phyloP scores from a whole-genome alignment of 2,797 vertebrate species.

The Melanotaenia pygmaea region DNA sequence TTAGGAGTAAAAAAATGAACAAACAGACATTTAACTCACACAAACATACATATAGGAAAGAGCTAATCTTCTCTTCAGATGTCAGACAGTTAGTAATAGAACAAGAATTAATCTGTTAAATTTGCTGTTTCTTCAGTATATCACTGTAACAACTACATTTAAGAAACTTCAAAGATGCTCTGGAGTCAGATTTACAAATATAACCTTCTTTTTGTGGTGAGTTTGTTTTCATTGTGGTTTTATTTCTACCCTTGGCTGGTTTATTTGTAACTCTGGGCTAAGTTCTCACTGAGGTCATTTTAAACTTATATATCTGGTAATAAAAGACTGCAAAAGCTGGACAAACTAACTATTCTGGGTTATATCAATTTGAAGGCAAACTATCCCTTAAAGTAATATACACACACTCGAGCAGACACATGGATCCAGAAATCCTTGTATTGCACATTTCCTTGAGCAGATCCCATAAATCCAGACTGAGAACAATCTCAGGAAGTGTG shows the following conservation, averaged over 20 bases:
- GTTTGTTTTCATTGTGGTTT: conserved; percentile 16
- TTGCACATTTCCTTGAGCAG: conserved; percentile 76
- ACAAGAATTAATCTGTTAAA: background rate
- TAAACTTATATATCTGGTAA: conserved; percentile 13
- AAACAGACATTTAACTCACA: background rate
- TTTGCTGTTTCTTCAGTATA: background rate
- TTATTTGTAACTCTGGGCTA: background rate
- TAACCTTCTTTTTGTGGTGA: conserved; percentile 5
- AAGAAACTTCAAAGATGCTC: background rate
- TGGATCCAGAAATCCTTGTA: conserved; percentile 61
- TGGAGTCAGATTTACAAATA: background rate
- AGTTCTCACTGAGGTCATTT: conserved; percentile 4
- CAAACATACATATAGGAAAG: background rate
- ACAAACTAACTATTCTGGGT: background rate
- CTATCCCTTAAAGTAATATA: conserved; percentile 39
- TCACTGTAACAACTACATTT: background rate
- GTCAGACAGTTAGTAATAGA: background rate
- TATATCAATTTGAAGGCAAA: conserved; percentile 1
- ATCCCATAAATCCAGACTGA: conserved; percentile 80
- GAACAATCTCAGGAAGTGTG: conserved; percentile 87
- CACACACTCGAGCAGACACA: conserved; percentile 34
- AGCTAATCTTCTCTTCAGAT: background rate
- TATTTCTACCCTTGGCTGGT: background rate
- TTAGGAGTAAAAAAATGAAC: background rate
- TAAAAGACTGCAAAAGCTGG: conserved; percentile 3